These are phyloP conservation scores for Pelochelys cantorii DNA, from an alignment of 2,797 vertebrate genomes.

Conservation along the genomic window DNA sequence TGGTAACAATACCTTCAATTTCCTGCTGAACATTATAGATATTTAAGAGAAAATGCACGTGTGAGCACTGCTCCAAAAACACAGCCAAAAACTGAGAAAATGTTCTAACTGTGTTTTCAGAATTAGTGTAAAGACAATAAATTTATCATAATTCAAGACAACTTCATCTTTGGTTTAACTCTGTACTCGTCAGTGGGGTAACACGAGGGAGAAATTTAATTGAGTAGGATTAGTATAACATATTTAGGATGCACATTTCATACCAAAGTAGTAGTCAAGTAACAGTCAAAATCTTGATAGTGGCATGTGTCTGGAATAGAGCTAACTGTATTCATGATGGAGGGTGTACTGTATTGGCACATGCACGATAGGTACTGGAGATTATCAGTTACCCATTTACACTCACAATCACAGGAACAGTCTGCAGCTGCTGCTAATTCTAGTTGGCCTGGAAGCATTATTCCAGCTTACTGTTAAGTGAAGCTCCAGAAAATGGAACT, in stretches of 20 bases:
- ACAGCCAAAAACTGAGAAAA: not conserved
- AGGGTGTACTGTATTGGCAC: not conserved
- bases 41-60: not conserved
- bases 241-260: too few species aligned
- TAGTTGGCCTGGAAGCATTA: not conserved
- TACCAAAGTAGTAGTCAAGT: not conserved
- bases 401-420: slow-evolving; percentile 41
- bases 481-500: not conserved
- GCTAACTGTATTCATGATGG: not conserved
- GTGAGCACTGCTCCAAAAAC: not conserved
- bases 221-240: not conserved
- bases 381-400: slow-evolving; percentile 34
- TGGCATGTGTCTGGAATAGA: not conserved
- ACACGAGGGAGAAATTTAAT: slow-evolving; percentile 33
- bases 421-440: slow-evolving; percentile 37
- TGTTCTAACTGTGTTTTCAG: not conserved
- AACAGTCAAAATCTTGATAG: not conserved
- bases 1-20: not conserved
- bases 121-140: slow-evolving; percentile 11
- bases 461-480: not conserved
- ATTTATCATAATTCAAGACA: not conserved
- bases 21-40: not conserved
- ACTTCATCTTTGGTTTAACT: not conserved
- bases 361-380: not conserved
- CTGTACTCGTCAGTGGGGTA: slow-evolving; percentile 14